Evolutionary conservation across 1,140 invertebrate species (phyloP).

Genomic region (Tribolium castaneum): DNA sequence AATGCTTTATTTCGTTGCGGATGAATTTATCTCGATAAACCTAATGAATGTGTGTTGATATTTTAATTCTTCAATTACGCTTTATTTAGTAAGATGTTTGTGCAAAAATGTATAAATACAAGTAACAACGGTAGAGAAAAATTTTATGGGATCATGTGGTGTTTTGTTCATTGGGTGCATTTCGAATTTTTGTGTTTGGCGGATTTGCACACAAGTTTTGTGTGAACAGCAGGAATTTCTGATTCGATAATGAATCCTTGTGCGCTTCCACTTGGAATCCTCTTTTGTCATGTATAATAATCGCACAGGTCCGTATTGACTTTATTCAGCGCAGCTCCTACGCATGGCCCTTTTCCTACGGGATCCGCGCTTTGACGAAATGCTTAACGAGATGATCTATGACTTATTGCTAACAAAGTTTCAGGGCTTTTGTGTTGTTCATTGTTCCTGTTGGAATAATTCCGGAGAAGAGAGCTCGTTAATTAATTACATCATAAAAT

Average conservation of each 20-base stretch:
- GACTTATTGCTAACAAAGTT: constrained; percentile 35
- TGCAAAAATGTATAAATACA: no score
- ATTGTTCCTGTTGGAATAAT: constrained; percentile 24
- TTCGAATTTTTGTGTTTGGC: neutral
- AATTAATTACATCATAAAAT: constrained; percentile 18
- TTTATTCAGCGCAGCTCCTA: neutral
- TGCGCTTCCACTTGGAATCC: neutral
- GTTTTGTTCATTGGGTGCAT: neutral
- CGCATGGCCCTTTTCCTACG: neutral
- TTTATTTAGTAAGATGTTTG: no score
- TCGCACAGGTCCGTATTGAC: constrained; percentile 11
- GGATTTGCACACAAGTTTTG: neutral
- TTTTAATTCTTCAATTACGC: neutral
- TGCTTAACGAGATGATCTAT: constrained; percentile 32
- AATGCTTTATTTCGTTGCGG: neutral
- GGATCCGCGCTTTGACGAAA: constrained; percentile 14
- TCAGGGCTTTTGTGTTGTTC: constrained; percentile 22
- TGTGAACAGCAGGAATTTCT: neutral
- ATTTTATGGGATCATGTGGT: neutral
- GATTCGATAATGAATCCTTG: constrained; percentile 5
- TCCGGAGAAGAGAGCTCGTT: constrained; percentile 8
- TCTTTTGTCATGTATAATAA: constrained; percentile 24
- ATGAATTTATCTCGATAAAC: neutral
- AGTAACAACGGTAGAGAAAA: no score
- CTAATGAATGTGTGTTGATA: neutral